Evolutionary conservation across 2,797 vertebrate genomes (phyloP).

Genomic region (Poeciliopsis infans): DNA sequence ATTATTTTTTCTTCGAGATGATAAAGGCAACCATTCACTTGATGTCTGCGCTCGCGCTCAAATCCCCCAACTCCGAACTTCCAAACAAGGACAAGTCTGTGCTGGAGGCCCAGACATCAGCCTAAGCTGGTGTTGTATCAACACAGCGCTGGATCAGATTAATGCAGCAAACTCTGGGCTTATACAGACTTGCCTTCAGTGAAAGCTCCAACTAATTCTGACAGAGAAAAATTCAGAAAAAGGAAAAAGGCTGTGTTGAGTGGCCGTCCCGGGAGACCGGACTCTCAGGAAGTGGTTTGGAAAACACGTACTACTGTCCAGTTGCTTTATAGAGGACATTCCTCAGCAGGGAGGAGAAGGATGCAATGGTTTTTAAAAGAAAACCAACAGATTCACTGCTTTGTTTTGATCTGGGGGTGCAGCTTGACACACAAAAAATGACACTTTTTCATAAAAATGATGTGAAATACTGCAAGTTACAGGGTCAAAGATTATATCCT

Average conservation of each 20-base stretch:
- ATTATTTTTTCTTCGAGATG: neutral
- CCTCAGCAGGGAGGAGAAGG: conserved; percentile 65
- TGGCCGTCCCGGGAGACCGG: conserved; percentile 31
- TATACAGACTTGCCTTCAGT: conserved; percentile 25
- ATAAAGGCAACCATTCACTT: neutral
- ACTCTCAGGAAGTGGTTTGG: conserved; percentile 67
- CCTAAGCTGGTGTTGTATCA: conserved; percentile 69
- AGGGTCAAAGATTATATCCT: neutral
- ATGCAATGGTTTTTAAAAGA: conserved; percentile 18
- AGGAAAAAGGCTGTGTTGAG: conserved; percentile 7
- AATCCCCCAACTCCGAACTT: conserved; percentile 37
- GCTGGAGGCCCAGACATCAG: conserved; percentile 39
- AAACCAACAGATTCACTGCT: conserved; percentile 39
- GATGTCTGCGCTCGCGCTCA: conserved; percentile 19
- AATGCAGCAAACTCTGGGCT: conserved; percentile 36
- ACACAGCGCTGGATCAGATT: conserved; percentile 56
- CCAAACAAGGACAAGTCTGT: conserved; percentile 74
- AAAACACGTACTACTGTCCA: conserved; percentile 63
- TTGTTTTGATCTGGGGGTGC: neutral
- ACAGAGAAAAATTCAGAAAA: conserved; percentile 30
- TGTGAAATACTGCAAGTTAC: neutral
- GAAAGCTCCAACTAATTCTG: conserved; percentile 45
- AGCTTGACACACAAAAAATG: neutral
- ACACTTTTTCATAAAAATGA: neutral
- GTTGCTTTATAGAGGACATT: conserved; percentile 65